Evolutionary conservation across 2,113 vertebrate species (phyloP).

Genomic region (Gorsachius goisagi): DNA sequence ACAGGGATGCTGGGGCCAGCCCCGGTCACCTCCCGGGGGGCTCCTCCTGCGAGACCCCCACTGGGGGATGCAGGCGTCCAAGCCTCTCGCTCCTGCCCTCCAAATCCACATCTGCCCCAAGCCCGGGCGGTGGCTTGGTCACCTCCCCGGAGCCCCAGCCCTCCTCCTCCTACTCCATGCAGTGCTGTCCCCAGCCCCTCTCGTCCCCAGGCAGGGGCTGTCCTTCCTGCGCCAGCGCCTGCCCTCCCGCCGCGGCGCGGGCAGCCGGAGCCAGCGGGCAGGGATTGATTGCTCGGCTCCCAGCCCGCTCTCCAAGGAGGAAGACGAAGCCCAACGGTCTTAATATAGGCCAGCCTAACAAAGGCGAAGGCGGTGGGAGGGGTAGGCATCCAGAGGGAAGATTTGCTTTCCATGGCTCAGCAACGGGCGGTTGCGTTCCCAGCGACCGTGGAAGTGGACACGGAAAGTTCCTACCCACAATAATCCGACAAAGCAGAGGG

Average conservation of each 20-base stretch:
- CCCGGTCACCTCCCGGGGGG: rapidly evolving
- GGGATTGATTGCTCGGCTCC: not conserved
- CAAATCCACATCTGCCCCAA: not conserved
- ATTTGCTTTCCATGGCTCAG: rapidly evolving
- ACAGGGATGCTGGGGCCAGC: not conserved
- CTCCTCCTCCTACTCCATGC: not conserved
- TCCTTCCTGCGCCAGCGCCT: not conserved
- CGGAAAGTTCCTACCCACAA: not conserved
- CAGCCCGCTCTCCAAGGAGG: not conserved
- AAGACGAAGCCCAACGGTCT: not conserved
- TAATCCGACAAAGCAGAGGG: not conserved
- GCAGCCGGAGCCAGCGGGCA: not conserved
- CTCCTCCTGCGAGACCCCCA: rapidly evolving
- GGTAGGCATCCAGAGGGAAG: rapidly evolving
- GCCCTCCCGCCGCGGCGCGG: not conserved
- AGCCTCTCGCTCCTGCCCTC: not conserved
- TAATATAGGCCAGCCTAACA: not conserved
- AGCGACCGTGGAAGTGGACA: not conserved
- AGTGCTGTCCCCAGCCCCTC: not conserved
- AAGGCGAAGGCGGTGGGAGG: not conserved
- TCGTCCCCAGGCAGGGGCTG: not conserved
- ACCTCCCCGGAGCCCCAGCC: not conserved
- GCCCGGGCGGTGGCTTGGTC: no score
- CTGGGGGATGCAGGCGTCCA: no score
- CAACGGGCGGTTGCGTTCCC: rapidly evolving